These are phyloP conservation scores for Lepus americanus DNA, from an alignment of 2,113 vertebrate genomes.

Conservation along the genomic window DNA sequence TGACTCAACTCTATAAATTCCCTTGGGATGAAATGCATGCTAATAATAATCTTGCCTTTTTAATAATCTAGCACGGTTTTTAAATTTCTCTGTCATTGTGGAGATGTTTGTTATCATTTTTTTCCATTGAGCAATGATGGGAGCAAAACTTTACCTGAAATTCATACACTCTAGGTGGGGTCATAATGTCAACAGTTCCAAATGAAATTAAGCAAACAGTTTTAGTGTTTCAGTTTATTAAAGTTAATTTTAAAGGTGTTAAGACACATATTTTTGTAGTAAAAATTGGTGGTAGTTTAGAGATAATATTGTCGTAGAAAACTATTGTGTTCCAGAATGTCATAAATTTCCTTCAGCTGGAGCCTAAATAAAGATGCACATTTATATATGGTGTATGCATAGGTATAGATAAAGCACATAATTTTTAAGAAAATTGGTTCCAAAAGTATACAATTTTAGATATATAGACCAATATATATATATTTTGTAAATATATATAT, in stretches of 20 bases:
- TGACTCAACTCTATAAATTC: not conserved
- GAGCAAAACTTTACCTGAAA: slow-evolving; percentile 80
- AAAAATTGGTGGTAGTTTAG: not conserved
- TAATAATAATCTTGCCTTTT: slow-evolving; percentile 51
- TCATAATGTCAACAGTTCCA: slow-evolving; percentile 23
- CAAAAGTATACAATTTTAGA: not conserved
- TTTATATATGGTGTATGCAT: not conserved
- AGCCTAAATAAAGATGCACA: not conserved
- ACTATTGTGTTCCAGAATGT: slow-evolving; percentile 3
- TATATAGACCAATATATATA: too few relatives aligned
- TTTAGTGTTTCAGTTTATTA: slow-evolving; percentile 14
- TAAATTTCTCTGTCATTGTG: slow-evolving; percentile 76
- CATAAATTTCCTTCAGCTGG: not conserved
- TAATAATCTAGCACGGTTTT: slow-evolving; percentile 70
- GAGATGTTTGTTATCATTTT: slow-evolving; percentile 80
- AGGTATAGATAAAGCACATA: not conserved
- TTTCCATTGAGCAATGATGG: slow-evolving; percentile 85
- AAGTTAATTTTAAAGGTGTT: slow-evolving; percentile 6
- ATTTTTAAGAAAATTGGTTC: not conserved
- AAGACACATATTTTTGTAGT: not conserved
- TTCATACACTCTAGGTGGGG: not conserved
- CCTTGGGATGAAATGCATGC: not conserved
- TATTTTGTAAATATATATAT: not conserved
- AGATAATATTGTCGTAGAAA: slow-evolving; percentile 20
- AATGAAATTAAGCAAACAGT: not conserved